Evolutionary conservation across 2,113 vertebrate species (phyloP).

Genomic region (Cardinalis cardinalis): DNA sequence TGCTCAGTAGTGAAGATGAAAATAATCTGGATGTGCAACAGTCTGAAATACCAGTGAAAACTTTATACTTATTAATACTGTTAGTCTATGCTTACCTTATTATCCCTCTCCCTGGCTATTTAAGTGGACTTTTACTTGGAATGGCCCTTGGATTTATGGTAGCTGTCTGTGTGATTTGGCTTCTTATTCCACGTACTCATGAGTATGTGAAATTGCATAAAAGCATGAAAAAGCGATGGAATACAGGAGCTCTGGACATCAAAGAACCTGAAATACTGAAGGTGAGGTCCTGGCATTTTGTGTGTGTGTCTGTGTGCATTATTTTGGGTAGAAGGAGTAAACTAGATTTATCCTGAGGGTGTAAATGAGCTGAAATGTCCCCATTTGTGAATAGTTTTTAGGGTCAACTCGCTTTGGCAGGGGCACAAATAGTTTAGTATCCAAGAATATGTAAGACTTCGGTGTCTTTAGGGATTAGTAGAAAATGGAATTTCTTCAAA

Average conservation of each 20-base stretch:
- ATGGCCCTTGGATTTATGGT: conserved; percentile 88
- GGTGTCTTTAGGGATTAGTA: background rate
- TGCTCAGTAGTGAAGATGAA: conserved; percentile 79
- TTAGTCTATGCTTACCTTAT: conserved; percentile 90
- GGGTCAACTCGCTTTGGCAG: background rate
- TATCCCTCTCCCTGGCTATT: conserved; percentile 86
- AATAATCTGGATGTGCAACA: conserved; percentile 63
- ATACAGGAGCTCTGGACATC: conserved; percentile 82
- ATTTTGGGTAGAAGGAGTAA: background rate
- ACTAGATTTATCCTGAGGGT: background rate
- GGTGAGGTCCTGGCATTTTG: conserved; percentile 69
- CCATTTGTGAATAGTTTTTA: background rate
- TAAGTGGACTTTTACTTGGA: conserved; percentile 85
- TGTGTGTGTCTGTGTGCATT: background rate
- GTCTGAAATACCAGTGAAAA: conserved; percentile 79
- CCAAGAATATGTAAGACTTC: background rate
- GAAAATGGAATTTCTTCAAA: background rate
- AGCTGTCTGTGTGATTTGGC: conserved; percentile 88
- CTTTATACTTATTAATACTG: conserved; percentile 82
- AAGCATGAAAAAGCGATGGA: conserved; percentile 63
- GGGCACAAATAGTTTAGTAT: background rate
- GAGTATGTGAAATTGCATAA: conserved; percentile 58
- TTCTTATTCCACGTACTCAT: conserved; percentile 78
- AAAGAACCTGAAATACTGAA: conserved; percentile 91
- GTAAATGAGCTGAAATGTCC: background rate